These are phyloP conservation scores for Eira barbara DNA, from an alignment of 2,113 vertebrate species.

Conservation along the genomic window DNA sequence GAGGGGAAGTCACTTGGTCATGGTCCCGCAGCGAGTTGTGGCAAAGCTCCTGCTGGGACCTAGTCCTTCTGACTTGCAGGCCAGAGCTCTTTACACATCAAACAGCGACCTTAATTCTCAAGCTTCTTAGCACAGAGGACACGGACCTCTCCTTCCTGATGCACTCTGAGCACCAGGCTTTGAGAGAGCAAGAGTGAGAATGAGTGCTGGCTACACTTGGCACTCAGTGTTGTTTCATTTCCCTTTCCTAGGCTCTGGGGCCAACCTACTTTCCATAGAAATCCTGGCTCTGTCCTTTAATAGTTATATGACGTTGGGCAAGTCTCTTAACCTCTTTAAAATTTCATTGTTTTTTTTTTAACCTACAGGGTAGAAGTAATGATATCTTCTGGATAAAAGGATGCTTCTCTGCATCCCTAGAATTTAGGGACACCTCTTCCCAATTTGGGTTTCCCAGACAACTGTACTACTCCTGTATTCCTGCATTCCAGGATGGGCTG, in stretches of 20 bases:
- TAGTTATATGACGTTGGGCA: neutral
- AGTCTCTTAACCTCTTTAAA: neutral
- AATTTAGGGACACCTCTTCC: neutral
- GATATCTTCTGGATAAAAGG: neutral
- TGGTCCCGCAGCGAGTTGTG: neutral
- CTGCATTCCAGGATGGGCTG: neutral
- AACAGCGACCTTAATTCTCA: neutral
- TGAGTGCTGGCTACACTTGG: neutral
- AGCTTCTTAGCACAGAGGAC: neutral
- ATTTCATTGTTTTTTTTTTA: neutral
- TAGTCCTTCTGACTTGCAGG: neutral
- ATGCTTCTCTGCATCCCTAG: neutral
- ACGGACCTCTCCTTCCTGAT: neutral
- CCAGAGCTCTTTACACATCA: neutral
- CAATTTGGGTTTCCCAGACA: neutral
- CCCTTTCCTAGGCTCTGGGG: neutral
- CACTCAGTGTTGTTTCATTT: neutral
- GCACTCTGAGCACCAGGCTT: neutral
- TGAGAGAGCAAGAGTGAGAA: neutral
- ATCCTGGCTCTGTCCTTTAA: neutral
- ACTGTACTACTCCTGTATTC: neutral
- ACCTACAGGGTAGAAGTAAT: neutral
- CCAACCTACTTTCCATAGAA: neutral
- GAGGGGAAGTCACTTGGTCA: neutral
- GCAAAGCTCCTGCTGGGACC: neutral